Evolutionary conservation across 2,888 invertebrate species (phyloP), one percentile per base, ranked within the genome.

Genomic region (Trissolcus japonicus): DNA sequence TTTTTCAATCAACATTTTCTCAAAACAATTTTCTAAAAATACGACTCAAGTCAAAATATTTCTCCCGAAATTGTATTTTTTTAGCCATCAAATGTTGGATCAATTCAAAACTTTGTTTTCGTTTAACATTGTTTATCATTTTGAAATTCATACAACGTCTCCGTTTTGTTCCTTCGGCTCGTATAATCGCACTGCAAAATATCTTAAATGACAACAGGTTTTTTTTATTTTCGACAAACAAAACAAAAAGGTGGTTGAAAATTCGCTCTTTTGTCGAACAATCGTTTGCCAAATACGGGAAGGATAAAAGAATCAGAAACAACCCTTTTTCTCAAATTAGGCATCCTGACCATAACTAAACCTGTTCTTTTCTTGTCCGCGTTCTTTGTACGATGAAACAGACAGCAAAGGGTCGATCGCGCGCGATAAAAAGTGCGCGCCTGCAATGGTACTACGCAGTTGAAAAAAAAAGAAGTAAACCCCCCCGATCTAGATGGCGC

Each of bases 311-410:
- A 54, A 62, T 60, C 46, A n/a, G 35, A 35, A 41, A 60, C 56
- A 61, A 71, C 60, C 71, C 71, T 71, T 79, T 79, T 68, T 61
- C 73, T 53, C 56, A 76, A 79, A 79, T 79, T 73, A 79, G 79
- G 67, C 72, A 72, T 73, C 79, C 61, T 57, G 72, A 67, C 75
- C 78, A 72, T 62, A 67, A 67, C 72, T 56, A 76, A 79, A 76
- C 76, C 73, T 76, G 79, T 75, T 79, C 66, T 46, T 76, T 68
- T 68, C 57, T 67, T 40, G 46, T 56, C 16, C 62, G 67, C 71
- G 78, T 67, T 63, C 71, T 75, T 72, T 71, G 72, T 41, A 60
- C 4, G 25, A 68, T 62, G 75, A 63, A 73, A 63, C 67, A 51
- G 71, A 66, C 43, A 51, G 29, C 50, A 7, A 41, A 57, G 75